Conservation (phyloP, 2,797 vertebrate genomes). For the Acestrorhynchus altus region DNA sequence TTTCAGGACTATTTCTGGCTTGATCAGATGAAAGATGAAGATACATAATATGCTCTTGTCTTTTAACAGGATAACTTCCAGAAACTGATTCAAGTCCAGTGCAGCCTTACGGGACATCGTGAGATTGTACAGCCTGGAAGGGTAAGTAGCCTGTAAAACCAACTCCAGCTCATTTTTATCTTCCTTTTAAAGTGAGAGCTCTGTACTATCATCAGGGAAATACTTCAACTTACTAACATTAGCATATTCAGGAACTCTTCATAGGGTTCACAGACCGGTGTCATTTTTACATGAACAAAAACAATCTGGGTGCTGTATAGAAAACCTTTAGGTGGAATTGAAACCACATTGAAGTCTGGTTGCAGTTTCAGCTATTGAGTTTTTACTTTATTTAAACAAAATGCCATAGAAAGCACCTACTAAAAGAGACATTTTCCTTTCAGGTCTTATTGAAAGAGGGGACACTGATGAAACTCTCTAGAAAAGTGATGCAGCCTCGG, state of each 20-base stretch:
- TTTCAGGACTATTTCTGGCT: background rate
- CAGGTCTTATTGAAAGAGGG: slow-evolving; percentile 96
- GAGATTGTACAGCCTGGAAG: slow-evolving; percentile 94
- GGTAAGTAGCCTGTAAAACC: slow-evolving; percentile 70
- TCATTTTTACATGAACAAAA: background rate
- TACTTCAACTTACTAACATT: background rate
- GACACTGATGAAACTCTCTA: slow-evolving; percentile 92
- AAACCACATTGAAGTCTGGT: background rate
- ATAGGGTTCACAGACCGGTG: background rate
- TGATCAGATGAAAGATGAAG: slow-evolving; percentile 8
- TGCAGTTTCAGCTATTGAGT: background rate
- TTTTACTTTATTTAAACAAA: background rate
- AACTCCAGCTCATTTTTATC: background rate
- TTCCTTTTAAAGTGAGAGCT: no score
- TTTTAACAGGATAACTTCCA: slow-evolving; percentile 91
- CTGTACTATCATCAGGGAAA: background rate
- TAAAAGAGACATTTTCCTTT: background rate
- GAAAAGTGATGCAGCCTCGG: slow-evolving; percentile 96
- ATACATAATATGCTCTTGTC: slow-evolving; percentile 13
- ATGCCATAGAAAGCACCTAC: background rate
- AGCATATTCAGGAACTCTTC: background rate
- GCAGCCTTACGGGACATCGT: slow-evolving; percentile 88
- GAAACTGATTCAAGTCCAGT: slow-evolving; percentile 95
- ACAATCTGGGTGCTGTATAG: background rate
- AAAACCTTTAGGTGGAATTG: background rate